phyloP scores from a whole-genome alignment of 2,797 vertebrate species.

The Thalassophryne amazonica region DNA sequence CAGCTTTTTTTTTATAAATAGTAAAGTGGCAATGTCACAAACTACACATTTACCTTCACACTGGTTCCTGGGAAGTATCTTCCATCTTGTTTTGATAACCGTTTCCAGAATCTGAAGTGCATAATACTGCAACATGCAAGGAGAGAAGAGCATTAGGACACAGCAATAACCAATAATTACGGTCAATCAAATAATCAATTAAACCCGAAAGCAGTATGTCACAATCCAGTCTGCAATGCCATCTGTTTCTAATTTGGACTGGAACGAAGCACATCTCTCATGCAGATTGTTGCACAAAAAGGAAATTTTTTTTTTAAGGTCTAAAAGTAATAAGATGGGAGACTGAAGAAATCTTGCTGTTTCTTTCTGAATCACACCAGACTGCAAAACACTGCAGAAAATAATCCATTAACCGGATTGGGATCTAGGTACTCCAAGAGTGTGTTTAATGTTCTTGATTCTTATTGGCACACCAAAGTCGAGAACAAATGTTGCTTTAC shows the following conservation, averaged over 20 bases:
- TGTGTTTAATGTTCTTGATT: slow-evolving; percentile 22
- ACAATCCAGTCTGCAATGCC: slow-evolving; percentile 66
- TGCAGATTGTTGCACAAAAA: slow-evolving; percentile 79
- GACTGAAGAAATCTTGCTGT: slow-evolving; percentile 90
- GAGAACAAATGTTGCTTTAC: slow-evolving; percentile 8
- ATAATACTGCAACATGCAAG: slow-evolving; percentile 96
- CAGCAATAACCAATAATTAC: not conserved
- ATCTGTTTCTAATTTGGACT: slow-evolving; percentile 68
- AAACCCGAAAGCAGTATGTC: slow-evolving; percentile 65
- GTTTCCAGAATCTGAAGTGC: slow-evolving; percentile 99
- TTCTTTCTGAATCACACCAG: slow-evolving; percentile 93
- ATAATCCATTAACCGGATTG: slow-evolving; percentile 38
- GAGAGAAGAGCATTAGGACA: slow-evolving; percentile 61
- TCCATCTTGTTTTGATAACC: slow-evolving; percentile 99
- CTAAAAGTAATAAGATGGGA: slow-evolving; percentile 73
- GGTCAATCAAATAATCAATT: slow-evolving; percentile 46
- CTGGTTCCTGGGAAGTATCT: slow-evolving; percentile 98
- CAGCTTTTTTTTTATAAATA: slow-evolving; percentile 7
- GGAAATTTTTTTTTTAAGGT: slow-evolving; percentile 56
- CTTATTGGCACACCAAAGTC: slow-evolving; percentile 21
- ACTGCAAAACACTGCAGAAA: slow-evolving; percentile 65
- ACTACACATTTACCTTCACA: slow-evolving; percentile 88
- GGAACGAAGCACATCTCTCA: slow-evolving; percentile 82
- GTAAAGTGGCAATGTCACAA: not conserved
- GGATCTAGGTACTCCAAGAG: slow-evolving; percentile 14